Base-by-base conservation (phyloP, 1,140 invertebrate genomes). In the Bacillus rossius region DNA sequence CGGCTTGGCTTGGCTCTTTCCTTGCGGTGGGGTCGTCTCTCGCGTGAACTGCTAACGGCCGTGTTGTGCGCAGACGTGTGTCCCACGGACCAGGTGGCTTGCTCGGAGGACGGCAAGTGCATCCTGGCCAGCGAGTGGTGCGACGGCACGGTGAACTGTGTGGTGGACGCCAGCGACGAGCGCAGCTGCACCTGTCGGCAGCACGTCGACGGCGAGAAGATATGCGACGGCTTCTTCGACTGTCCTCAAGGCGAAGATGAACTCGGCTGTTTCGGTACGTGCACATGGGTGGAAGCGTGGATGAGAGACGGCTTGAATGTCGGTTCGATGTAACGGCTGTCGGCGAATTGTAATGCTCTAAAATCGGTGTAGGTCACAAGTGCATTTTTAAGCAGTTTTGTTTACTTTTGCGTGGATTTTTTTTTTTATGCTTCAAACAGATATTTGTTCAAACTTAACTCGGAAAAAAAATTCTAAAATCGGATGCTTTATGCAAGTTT, bases 221-320 rank as follows among this genome's bases (percentile, higher is more conserved):
- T 85, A 0, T 96, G 93, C 71, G 92, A 96, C 74, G 87, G 87
- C 20, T 90, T 87, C 62, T 81, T 83, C 29, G 89, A 92, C 67
- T 17, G 85, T 66, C 84, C 84, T 0, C 77, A 81, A 65, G 85
- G 85, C 7, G 86, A 89, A 74, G 90, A 92, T 66, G 90, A 92
- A 74, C 67, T 84, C 54, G 85, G 81, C 22, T 92, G 90, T 71
- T 82, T 81, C 66, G 85, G 88, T 80, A 69, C 69, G 61, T 67
- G 34, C 19, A 22, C n/a, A n/a, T n/a, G 38, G 13, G 13, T 40
- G 38, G 17, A 40, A 13, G 38, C 38, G 38, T 40, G 13, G 13
- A 13, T 40, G 38, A n/a, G 38, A 40, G 17, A n/a, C 13, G 13
- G 38, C 38, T 13, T 40, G 13, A 40, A 13, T 40, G 13, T 17